Conservation (phyloP, 2,888 invertebrate genomes). For the Agonopterix alstromeriana region DNA sequence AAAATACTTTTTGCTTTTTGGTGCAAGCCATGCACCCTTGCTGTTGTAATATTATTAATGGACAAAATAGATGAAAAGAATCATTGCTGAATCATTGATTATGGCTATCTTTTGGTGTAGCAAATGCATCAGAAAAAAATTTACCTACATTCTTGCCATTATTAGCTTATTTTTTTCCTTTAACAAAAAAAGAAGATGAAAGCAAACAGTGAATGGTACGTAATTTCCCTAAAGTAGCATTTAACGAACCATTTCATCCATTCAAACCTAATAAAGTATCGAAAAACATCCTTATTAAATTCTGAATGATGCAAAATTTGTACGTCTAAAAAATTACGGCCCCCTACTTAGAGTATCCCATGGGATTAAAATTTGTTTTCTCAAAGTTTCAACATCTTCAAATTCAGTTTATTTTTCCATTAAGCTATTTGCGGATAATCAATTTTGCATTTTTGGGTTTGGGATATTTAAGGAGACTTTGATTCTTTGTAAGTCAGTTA, state of each 20-base stretch:
- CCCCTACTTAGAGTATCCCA: conserved; percentile 27
- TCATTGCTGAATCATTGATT: too few species aligned
- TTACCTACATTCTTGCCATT: too few species aligned
- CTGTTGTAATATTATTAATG: too few species aligned
- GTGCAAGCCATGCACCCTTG: too few species aligned
- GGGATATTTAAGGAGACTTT: conserved; percentile 35
- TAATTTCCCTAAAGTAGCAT: conserved; percentile 34
- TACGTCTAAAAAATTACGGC: conserved; percentile 29
- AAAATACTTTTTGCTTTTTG: too few species aligned
- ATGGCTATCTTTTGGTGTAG: too few species aligned
- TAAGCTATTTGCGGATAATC: conserved; percentile 52
- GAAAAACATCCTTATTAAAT: conserved; percentile 65
- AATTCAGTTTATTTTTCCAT: conserved; percentile 61
- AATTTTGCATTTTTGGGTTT: conserved; percentile 37
- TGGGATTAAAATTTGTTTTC: conserved; percentile 50
- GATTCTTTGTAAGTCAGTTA: conserved; percentile 17
- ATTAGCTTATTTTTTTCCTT: too few species aligned
- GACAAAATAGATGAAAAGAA: too few species aligned
- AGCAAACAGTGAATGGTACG: not conserved
- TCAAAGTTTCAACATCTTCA: conserved; percentile 40
- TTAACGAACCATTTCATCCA: conserved; percentile 62
- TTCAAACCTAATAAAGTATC: conserved; percentile 65
- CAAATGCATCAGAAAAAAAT: too few species aligned
- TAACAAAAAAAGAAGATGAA: too few species aligned
- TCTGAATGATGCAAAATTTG: conserved; percentile 33